Evolutionary conservation across 2,113 vertebrate genomes (phyloP), one percentile per base, ranked within the genome.

Genomic region (Oriolus oriolus): DNA sequence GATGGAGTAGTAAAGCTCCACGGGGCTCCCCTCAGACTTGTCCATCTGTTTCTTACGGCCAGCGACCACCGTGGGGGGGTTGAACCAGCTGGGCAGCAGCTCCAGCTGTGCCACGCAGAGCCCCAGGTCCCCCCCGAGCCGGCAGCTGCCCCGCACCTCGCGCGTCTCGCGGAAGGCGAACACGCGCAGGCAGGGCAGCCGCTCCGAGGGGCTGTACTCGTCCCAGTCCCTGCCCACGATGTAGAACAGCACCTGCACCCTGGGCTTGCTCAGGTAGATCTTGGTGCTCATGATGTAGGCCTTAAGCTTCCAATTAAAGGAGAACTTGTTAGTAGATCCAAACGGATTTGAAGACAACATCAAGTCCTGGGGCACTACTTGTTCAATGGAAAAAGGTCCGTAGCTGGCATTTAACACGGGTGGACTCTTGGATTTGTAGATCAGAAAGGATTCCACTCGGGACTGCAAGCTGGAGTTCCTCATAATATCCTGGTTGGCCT

Each of bases 401-500:
- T 99, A 99, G 97, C 97, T 99, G 91, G 98, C 99, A 4, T 98
- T 99, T 65, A 99, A 92, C 11, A 97, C 91, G 0, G 99, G 99
- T 3, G 97, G 98, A 13, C 96, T 97, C 96, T 89, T 98, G 63
- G 98, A 97, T 88, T 98, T 98, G 90, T 99, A 97, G 60, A 99
- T 97, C 12, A 99, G 98, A 87, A 99, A 98, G 81, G 99, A 98
- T 90, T 99, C 99, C 23, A 99, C 98, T 59, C 99, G 97, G 60
- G 98, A 99, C 96, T 98, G 98, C 97, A 99, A 97, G 96, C 99
- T 99, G 90, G 98, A 98, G 97, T 99, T 99, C 93, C 98, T 98
- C 99, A 99, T 99, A 60, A 99, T 98, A 81, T 99, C 99, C 97
- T 99, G 99, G 57, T 98, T 98, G 49, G 99, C 98, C 96, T 99